Evolutionary conservation across 2,797 vertebrate genomes (phyloP).

Genomic region (Cyclura pinguis): DNA sequence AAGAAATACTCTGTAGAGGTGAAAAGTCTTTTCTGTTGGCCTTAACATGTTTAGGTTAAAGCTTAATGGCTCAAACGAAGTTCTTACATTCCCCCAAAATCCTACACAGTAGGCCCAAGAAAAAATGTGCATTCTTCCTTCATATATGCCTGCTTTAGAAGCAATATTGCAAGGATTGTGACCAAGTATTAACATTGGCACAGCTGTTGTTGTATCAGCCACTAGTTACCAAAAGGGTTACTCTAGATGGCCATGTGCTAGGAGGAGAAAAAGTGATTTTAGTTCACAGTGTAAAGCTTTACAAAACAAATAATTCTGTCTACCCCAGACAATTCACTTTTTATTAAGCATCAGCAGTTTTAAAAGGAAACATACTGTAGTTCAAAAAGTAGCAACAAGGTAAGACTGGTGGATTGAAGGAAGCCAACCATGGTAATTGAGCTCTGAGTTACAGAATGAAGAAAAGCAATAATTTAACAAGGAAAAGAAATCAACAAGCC

Average conservation of each 20-base stretch:
- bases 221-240: rapidly evolving
- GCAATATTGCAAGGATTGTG: not conserved
- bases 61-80: not conserved
- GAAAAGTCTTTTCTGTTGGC: not conserved
- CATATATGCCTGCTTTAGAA: not conserved
- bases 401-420: constrained; percentile 32
- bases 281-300: constrained; percentile 51
- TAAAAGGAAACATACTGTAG: constrained; percentile 40
- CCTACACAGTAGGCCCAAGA: constrained; percentile 34
- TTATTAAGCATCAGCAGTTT: constrained; percentile 71
- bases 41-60: not conserved
- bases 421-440: constrained; percentile 53
- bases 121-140: not conserved
- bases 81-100: constrained; percentile 38
- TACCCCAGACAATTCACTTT: constrained; percentile 70
- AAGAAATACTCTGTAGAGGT: rapidly evolving
- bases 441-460: constrained; percentile 20
- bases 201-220: not conserved
- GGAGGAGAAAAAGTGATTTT: constrained; percentile 71
- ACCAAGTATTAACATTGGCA: not conserved
- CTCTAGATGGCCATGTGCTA: rapidly evolving
- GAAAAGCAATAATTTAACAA: constrained; percentile 60
- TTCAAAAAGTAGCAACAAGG: constrained; percentile 49
- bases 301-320: constrained; percentile 69
- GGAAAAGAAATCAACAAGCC: constrained; percentile 36